Conservation (phyloP, 2,888 invertebrate genomes). For the Nemotelus pantherinus region DNA sequence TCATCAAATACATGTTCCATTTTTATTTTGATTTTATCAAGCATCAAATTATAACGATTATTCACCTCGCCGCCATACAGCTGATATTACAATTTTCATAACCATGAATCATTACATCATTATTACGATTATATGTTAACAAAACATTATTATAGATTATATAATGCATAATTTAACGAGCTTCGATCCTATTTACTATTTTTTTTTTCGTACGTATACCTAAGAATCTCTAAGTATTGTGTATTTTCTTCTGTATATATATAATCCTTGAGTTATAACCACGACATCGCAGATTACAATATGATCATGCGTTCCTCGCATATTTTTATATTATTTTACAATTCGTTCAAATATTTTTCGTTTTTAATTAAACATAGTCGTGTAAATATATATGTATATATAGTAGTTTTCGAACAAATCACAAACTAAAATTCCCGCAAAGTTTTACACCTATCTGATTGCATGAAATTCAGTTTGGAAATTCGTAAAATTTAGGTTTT, state of each 20-base stretch:
- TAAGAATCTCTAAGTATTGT: slow-evolving; percentile 2
- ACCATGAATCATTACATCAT: background rate
- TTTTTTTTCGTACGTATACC: background rate
- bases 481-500: background rate
- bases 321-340: slow-evolving; percentile 3
- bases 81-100: background rate
- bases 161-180: slow-evolving; percentile 38
- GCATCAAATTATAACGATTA: slow-evolving; percentile 43
- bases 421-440: slow-evolving; percentile 3
- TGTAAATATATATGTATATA: background rate
- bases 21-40: slow-evolving; percentile 33
- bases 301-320: background rate
- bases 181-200: slow-evolving; percentile 36
- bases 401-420: background rate
- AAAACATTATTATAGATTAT: slow-evolving; percentile 40
- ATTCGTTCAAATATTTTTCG: slow-evolving; percentile 3
- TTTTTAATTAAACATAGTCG: slow-evolving; percentile 1
- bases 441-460: background rate
- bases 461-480: background rate
- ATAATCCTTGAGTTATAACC: slow-evolving; percentile 35
- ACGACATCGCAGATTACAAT: background rate
- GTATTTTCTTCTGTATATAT: slow-evolving; percentile 11
- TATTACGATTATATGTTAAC: slow-evolving; percentile 23
- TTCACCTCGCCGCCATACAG: background rate
- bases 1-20: slow-evolving; percentile 42